Evolutionary conservation across 2,113 vertebrate genomes (phyloP), one percentile per base, ranked within the genome.

Genomic region (Plotosus lineatus): DNA sequence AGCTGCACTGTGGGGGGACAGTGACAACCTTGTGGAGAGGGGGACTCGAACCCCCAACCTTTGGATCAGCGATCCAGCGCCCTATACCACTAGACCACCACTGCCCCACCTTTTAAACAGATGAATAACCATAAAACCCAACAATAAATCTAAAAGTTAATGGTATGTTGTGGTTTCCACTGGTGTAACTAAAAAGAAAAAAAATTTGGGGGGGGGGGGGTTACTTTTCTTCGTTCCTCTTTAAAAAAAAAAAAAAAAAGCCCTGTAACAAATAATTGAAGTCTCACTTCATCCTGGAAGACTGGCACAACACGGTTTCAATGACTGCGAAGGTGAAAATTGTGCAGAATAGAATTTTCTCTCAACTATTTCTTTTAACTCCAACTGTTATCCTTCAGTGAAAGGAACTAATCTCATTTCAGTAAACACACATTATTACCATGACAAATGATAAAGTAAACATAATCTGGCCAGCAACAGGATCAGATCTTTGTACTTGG

Each of bases 401-500:
- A n/a, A 42, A 74, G 28, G 21, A 56, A 31, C 36, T 58, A 46
- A 71, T 79, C 51, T 79, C 51, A 42, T 75, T 31, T 75, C 46
- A 58, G 28, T 48, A 65, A 66, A 21, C 58, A 77, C 46, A 12
- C 56, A 40, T 21, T 1, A 66, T 65, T 33, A 33, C 48, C 38
- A 60, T 68, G 71, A 73, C 60, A 28, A 80, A 72, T 11, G 65
- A 66, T 31, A 72, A 53, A 23, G 26, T 73, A 58, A 77, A 53
- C 63, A 81, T 44, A 66, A 80, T 50, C 56, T 38, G 58, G 40
- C 19, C 38, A 40, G 66, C 14, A 0, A 56, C 14, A 26, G 50
- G 44, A 36, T 17, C 12, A 6, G 31, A 53, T 81, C 9, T 28
- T 23, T 28, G 58, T 69, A 7, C 58, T 46, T 56, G n/a, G 7